These are phyloP conservation scores for Drosophila nr. perissopoda DNA, from an alignment of 2,888 invertebrate genomes.

Conservation along the genomic window DNA sequence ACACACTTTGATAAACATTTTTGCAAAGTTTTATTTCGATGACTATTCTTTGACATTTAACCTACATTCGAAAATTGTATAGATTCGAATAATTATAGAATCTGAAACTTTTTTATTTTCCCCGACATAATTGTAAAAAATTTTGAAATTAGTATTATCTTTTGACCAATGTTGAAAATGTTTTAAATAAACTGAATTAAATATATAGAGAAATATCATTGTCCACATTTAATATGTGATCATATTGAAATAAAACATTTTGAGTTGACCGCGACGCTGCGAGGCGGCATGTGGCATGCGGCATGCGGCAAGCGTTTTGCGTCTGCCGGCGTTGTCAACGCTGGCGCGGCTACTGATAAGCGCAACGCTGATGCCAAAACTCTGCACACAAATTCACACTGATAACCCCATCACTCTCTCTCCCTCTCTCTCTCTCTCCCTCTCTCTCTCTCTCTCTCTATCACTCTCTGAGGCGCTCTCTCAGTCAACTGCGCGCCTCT, in stretches of 20 bases:
- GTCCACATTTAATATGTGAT: neutral
- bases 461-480: slow-evolving; percentile 4
- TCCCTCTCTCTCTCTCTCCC: slow-evolving; percentile 1
- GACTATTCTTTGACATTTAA: neutral
- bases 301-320: slow-evolving; percentile 24
- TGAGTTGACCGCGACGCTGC: neutral
- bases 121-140: neutral
- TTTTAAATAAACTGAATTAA: neutral
- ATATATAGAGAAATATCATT: neutral
- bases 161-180: neutral
- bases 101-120: neutral
- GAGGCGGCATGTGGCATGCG: slow-evolving; percentile 16
- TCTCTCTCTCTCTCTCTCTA: slow-evolving; percentile 11
- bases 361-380: slow-evolving; percentile 59
- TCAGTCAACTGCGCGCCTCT: slow-evolving; percentile 3
- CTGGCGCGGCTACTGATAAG: slow-evolving; percentile 66
- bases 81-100: neutral
- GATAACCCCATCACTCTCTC: slow-evolving; percentile 45
- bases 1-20: neutral
- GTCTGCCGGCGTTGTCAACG: slow-evolving; percentile 51
- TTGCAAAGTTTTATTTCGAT: neutral
- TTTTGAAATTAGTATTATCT: neutral
- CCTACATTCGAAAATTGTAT: neutral
- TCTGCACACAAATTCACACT: slow-evolving; percentile 29
- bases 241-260: neutral